Base-by-base conservation (phyloP, 1,140 invertebrate genomes). In the Penaeus indicus region DNA sequence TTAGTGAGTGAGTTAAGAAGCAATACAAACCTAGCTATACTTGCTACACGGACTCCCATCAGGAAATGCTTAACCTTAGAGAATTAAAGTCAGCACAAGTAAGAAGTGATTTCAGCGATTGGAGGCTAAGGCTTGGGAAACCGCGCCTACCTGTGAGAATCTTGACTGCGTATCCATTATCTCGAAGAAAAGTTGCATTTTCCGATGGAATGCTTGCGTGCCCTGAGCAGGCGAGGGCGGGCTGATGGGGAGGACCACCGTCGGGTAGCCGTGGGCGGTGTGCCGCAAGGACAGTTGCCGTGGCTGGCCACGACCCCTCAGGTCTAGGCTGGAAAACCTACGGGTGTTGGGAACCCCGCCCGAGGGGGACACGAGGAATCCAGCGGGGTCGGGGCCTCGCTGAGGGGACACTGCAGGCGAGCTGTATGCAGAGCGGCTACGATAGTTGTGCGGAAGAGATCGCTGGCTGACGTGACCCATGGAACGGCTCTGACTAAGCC, bases 141-240 rank as follows among this genome's bases (percentile, higher is more conserved):
- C 25, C 47, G 19, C 64, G 42, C 86, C 78, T 86, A 90, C 90
- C 90, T 90, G 88, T n/a, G 90, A 90, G 67, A 90, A 89, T 47
- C 86, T 86, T 19, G 84, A 83, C 62, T 90, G 90, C 1, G 90
- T 90, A 38, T 90, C 90, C 87, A 90, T 89, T n/a, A 90, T 90
- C 62, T 90, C 90, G 69, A 89, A 88, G 84, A 90, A 90, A 19
- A 90, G 88, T 62, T 88, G 85, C 90, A 90, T 90, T 86, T 90
- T 90, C n/a, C 85, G 85, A 27, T 89, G 84, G 64, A 90, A 82
- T 7, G 90, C 90, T 54, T 87, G 88, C 2, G 87, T 82, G 42
- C 90, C 90, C 81, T 89, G 87, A 16, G 90, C 90, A 47, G 90
- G 90, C 25, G 90, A 90, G 18, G 90, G 90, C 16, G 90, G 90